Percentiles rank a stretch among this genome's conserved stretches.
phyloP scores from a whole-genome alignment of 2,797 vertebrate genomes.

The Podarcis lilfordi region DNA sequence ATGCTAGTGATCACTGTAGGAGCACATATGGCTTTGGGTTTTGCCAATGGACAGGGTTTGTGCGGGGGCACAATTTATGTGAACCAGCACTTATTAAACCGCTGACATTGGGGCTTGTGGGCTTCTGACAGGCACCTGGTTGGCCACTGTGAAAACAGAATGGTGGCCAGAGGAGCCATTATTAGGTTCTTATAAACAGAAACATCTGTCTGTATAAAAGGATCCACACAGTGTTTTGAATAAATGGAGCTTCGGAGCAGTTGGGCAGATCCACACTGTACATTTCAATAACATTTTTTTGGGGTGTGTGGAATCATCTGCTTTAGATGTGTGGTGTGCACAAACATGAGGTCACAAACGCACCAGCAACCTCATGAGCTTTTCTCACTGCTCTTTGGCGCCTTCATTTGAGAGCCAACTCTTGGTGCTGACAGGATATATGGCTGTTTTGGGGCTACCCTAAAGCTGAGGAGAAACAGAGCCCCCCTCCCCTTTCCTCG shows the following conservation, averaged over 20 bases:
- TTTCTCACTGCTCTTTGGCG: not conserved
- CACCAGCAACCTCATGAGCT: not conserved
- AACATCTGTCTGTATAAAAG: not conserved
- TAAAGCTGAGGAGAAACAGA: constrained; percentile 33
- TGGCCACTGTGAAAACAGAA: too few species aligned
- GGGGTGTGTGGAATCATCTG: too few species aligned
- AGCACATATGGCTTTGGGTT: not conserved
- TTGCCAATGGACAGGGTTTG: not conserved
- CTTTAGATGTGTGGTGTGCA: too few species aligned
- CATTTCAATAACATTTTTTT: too few species aligned
- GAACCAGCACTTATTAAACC: too few species aligned
- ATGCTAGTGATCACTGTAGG: not conserved
- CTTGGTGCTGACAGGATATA: not conserved
- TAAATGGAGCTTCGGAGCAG: not conserved
- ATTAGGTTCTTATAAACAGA: not conserved
- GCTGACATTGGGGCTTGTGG: too few species aligned
- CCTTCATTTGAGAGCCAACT: not conserved
- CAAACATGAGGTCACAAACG: not conserved
- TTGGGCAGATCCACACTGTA: too few species aligned
- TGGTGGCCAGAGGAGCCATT: too few species aligned
- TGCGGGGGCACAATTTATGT: too few species aligned
- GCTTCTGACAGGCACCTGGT: too few species aligned
- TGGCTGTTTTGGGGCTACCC: not conserved
- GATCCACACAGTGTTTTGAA: not conserved
- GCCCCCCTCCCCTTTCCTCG: too few species aligned